Percentiles rank a stretch among this genome's conserved stretches.
These are phyloP conservation scores for Nibea albiflora DNA, from an alignment of 2,113 vertebrate genomes.

Conservation along the genomic window DNA sequence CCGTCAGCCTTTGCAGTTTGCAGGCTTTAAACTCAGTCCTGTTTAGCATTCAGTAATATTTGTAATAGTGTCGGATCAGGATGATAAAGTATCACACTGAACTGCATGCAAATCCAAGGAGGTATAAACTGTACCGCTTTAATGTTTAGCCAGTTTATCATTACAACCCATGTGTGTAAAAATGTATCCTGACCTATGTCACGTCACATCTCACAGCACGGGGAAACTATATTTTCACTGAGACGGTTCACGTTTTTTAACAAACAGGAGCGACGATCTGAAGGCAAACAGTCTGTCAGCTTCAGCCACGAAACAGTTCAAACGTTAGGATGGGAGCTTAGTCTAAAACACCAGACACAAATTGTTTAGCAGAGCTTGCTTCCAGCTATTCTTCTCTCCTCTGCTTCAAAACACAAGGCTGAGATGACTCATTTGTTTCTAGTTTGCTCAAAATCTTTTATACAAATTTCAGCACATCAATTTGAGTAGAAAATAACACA, in stretches of 20 bases:
- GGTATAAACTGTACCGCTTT: background rate
- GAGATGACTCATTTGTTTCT: slow-evolving; percentile 36
- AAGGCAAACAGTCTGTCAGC: background rate
- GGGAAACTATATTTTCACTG: background rate
- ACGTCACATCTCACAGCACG: background rate
- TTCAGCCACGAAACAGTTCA: slow-evolving; percentile 10
- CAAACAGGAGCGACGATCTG: background rate
- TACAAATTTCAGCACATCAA: slow-evolving; percentile 6
- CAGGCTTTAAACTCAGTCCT: background rate
- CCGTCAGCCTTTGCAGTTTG: background rate
- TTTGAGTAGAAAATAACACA: slow-evolving; percentile 18
- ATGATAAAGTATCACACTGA: background rate
- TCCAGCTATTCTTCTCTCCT: slow-evolving; percentile 21
- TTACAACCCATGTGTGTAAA: background rate
- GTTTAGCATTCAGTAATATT: background rate
- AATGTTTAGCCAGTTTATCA: slow-evolving; percentile 31
- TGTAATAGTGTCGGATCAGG: background rate
- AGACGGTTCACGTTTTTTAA: background rate
- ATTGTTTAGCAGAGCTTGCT: background rate
- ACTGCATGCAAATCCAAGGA: slow-evolving; percentile 37
- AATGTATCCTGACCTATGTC: slow-evolving; percentile 1
- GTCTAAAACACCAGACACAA: background rate
- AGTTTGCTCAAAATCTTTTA: slow-evolving; percentile 30
- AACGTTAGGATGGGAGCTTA: background rate
- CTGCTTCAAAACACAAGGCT: slow-evolving; percentile 15